Evolutionary conservation across 2,888 invertebrate species (phyloP).

Genomic region (Tridacna gigas): DNA sequence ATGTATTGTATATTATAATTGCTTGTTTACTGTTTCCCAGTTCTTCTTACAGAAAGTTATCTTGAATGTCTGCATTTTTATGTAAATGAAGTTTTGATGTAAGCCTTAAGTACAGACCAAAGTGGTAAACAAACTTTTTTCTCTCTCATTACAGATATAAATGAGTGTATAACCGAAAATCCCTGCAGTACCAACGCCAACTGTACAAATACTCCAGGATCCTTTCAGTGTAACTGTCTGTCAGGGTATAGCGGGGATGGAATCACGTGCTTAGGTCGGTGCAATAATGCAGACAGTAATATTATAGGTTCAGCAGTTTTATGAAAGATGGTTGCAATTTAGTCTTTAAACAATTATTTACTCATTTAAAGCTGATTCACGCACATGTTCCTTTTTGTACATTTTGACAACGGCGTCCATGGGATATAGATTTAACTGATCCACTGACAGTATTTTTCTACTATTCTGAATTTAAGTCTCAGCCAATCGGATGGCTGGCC

Average conservation of each 20-base stretch:
- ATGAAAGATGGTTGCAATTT: neutral
- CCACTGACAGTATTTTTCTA: too few species aligned
- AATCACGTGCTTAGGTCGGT: neutral
- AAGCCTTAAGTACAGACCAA: neutral
- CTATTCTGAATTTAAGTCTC: too few species aligned
- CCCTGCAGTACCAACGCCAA: neutral
- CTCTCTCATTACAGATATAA: neutral
- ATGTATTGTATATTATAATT: too few species aligned
- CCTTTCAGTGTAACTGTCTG: neutral
- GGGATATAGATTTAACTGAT: too few species aligned
- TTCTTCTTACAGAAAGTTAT: too few species aligned
- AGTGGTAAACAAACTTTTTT: neutral
- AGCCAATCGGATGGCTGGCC: too few species aligned
- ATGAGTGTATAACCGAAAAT: neutral
- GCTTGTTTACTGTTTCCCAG: too few species aligned
- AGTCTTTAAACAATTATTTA: neutral
- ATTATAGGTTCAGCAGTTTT: neutral
- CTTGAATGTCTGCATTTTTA: too few species aligned
- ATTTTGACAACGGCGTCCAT: too few species aligned
- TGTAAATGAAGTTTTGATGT: neutral
- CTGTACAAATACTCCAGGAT: neutral
- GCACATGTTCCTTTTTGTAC: too few species aligned
- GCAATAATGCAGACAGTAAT: too few species aligned
- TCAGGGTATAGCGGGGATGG: constrained; percentile 6
- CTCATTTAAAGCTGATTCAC: too few species aligned